phyloP scores from a whole-genome alignment of 2,797 vertebrate species.

The Onychomys leucogaster region DNA sequence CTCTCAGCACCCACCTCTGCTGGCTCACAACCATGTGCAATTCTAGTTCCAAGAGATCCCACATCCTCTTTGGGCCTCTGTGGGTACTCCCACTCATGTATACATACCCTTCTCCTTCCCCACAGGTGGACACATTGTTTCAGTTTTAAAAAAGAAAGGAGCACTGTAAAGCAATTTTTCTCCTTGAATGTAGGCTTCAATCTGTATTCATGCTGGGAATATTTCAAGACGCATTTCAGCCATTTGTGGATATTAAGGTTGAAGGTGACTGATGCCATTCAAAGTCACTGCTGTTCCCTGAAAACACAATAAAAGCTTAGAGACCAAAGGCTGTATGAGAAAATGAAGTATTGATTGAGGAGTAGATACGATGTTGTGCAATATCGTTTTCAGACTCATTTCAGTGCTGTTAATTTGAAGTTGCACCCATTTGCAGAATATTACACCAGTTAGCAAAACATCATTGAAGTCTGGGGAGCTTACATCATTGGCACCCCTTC shows the following conservation, averaged over 20 bases:
- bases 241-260: slow-evolving; percentile 67
- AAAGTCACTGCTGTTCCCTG: slow-evolving; percentile 68
- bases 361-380: slow-evolving; percentile 72
- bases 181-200: slow-evolving; percentile 24
- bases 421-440: slow-evolving; percentile 82
- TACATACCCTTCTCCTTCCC: no score
- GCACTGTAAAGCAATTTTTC: not conserved
- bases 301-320: slow-evolving; percentile 75
- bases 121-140: not conserved
- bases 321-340: slow-evolving; percentile 80
- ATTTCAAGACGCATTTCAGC: slow-evolving; percentile 65
- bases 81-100: no score
- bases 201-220: slow-evolving; percentile 60
- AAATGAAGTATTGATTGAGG: slow-evolving; percentile 89
- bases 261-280: slow-evolving; percentile 54
- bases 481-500: slow-evolving; percentile 62
- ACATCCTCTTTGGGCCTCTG: not conserved
- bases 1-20: not conserved
- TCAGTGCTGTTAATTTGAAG: slow-evolving; percentile 85
- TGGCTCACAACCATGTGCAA: not conserved
- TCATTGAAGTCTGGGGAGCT: slow-evolving; percentile 78
- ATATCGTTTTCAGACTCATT: slow-evolving; percentile 85
- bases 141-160: not conserved
- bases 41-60: not conserved
- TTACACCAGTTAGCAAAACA: slow-evolving; percentile 77